These are phyloP conservation scores for Apodemus speciosus DNA, from an alignment of 2,113 vertebrate genomes.

Conservation along the genomic window DNA sequence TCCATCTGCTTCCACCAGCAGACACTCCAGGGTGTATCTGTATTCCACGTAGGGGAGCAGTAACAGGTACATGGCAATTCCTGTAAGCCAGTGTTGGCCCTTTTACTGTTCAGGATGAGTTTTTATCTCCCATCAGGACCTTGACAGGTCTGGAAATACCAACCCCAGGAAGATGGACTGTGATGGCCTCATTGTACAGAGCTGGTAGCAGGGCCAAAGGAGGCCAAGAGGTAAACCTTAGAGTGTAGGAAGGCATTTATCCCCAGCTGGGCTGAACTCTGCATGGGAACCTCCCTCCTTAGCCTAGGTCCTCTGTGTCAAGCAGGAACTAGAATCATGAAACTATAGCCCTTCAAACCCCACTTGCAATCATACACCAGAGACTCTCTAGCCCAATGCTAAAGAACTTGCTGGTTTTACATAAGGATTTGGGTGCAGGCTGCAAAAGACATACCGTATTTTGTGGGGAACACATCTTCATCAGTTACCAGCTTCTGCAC, in stretches of 20 bases:
- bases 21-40: neutral
- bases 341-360: neutral
- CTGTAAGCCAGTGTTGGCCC: neutral
- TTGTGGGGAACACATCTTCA: constrained; percentile 98
- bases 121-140: neutral
- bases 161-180: neutral
- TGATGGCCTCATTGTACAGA: neutral
- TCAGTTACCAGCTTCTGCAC: constrained; percentile 99
- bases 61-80: neutral
- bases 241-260: accelerated
- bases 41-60: neutral
- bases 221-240: neutral
- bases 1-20: neutral
- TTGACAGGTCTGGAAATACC: neutral
- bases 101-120: neutral
- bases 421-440: neutral
- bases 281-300: neutral
- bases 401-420: neutral
- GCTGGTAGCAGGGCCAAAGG: neutral
- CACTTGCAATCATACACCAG: neutral
- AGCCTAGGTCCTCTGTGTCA: neutral
- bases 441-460: constrained; percentile 90
- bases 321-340: neutral
- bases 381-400: neutral
- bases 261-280: neutral